Base-by-base conservation (phyloP, 2,888 invertebrate species). In the Nebria brevicollis region DNA sequence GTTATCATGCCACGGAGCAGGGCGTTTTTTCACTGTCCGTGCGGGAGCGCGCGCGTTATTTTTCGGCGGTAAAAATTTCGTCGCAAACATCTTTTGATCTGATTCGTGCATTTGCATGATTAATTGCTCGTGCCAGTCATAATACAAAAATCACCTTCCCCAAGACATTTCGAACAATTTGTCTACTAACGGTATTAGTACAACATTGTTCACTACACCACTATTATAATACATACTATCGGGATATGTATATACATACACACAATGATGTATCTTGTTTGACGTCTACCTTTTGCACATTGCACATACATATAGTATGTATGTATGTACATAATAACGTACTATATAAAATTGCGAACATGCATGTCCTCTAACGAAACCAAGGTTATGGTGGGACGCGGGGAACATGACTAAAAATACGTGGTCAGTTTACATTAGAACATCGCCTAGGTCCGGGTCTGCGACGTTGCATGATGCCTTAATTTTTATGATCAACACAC, bases 21-120 rank as follows among this genome's bases (percentile, higher is more conserved):
- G 15, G 65, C 5, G 65, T n/a, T 72, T 72, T 34, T 72, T 72
- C 81, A 81, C 75, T 76, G 81, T 81, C 66, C 81, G 1, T 34
- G 34, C 2, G 5, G 34, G 5, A 34, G 1, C 34, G 54, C 54
- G 13, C 54, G 13, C 43, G 66, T 66, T 81, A 76, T 81, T 81
- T 81, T 76, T 76, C 81, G 81, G 76, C 76, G 82, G 83, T 77
- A 83, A 83, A 84, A 84, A 83, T 34, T 80, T 81, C 83, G 80
- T 83, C 83, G 83, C 82, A 84, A 85, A 84, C 84, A 84, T 84
- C 85, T 83, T 84, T 85, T 85, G 78, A 85, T 82, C 82, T 77
- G 82, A 84, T 83, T 84, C 43, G 78, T 80, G 77, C 82, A 83
- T 83, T 82, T 83, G 80, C 77, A 72, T 84, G 84, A 85, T 85